These are phyloP conservation scores for Acronicta alni DNA, from an alignment of 2,888 invertebrate species.

Conservation along the genomic window DNA sequence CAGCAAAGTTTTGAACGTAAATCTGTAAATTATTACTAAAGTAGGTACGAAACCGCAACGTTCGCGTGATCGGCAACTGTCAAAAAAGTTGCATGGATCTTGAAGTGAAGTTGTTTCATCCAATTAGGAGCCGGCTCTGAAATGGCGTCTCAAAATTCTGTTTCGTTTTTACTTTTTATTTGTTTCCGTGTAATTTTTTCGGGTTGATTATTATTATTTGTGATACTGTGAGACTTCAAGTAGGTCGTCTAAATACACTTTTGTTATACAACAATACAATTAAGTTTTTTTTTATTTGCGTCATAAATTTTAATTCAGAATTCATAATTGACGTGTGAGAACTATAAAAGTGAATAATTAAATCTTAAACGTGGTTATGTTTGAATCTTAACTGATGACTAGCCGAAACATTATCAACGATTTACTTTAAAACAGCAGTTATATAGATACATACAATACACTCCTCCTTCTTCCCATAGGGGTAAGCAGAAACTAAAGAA, in stretches of 20 bases:
- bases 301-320: background rate
- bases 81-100: conserved; percentile 16
- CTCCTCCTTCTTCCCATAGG: no score
- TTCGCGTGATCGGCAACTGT: conserved; percentile 24
- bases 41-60: conserved; percentile 39
- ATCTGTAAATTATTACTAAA: conserved; percentile 17
- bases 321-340: background rate
- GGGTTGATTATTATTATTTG: no score
- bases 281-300: background rate
- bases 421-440: no score
- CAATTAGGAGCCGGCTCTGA: conserved; percentile 16
- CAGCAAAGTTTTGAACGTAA: conserved; percentile 32
- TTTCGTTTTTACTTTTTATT: background rate
- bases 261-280: background rate
- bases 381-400: conserved; percentile 12
- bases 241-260: background rate
- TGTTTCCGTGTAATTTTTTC: background rate
- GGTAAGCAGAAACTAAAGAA: no score
- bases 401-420: conserved; percentile 9
- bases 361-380: background rate
- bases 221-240: background rate
- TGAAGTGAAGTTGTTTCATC: conserved; percentile 11
- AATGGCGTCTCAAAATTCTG: conserved; percentile 10
- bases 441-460: no score
- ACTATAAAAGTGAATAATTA: conserved; percentile 1